A percentile compares a stretch with the other conserved stretches of the same genome.
Evolutionary conservation across 2,797 vertebrate species (phyloP).

Genomic region (Phylloscopus collybita): DNA sequence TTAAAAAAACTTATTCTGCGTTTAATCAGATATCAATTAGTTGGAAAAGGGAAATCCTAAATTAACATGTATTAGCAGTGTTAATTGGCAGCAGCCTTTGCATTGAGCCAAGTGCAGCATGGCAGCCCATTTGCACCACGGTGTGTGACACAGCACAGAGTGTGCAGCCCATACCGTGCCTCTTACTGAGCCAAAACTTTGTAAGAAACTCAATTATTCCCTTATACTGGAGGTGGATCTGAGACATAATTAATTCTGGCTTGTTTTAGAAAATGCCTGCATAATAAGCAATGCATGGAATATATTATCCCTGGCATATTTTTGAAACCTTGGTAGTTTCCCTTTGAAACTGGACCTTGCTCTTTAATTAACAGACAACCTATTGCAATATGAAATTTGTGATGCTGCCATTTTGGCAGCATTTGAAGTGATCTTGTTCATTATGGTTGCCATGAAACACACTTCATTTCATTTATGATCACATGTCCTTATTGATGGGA

Average conservation of each 20-base stretch:
- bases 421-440: conserved; percentile 27
- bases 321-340: conserved; percentile 40
- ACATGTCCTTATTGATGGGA: conserved; percentile 4
- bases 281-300: conserved; percentile 39
- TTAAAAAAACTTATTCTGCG: conserved; percentile 42
- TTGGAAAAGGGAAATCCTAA: conserved; percentile 56
- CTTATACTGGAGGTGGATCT: neutral
- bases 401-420: conserved; percentile 36
- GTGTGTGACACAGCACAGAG: neutral
- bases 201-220: conserved; percentile 41
- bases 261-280: conserved; percentile 28
- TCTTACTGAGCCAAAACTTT: neutral
- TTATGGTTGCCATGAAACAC: conserved; percentile 20
- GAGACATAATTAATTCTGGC: conserved; percentile 34
- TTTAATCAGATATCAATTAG: conserved; percentile 67
- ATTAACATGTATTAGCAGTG: conserved; percentile 56
- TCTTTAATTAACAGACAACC: conserved; percentile 59
- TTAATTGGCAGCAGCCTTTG: conserved; percentile 51
- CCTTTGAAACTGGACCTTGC: conserved; percentile 48
- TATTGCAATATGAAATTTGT: conserved; percentile 40
- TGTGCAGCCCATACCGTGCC: neutral
- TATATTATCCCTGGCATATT: conserved; percentile 7
- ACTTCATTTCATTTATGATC: conserved; percentile 12
- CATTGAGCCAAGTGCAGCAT: neutral
- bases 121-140: neutral